Evolutionary conservation across 2,113 vertebrate genomes (phyloP).

Genomic region (Tursiops truncatus): DNA sequence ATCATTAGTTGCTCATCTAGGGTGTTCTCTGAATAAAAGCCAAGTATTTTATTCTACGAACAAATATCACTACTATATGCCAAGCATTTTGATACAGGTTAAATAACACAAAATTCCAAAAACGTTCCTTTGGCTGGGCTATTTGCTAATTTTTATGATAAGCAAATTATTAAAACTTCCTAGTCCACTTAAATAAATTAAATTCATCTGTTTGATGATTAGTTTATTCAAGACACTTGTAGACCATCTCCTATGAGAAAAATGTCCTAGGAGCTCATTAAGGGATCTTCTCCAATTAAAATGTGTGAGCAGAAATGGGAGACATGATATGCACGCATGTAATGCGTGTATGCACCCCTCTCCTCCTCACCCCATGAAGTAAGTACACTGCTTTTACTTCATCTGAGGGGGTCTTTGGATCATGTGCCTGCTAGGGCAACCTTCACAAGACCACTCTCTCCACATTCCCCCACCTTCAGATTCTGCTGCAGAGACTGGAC

Average conservation of each 20-base stretch:
- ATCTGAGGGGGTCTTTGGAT: too few relatives aligned
- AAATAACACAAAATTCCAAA: neutral
- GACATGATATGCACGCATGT: neutral
- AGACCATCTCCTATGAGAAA: constrained; percentile 15
- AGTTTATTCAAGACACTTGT: neutral
- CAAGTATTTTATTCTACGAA: neutral
- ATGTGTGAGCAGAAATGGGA: neutral
- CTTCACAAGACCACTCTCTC: neutral
- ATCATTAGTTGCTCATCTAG: neutral
- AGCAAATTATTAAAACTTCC: neutral
- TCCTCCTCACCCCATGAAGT: neutral
- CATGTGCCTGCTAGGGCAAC: neutral
- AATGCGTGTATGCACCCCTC: accelerated
- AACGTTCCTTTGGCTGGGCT: neutral
- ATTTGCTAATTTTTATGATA: constrained; percentile 16
- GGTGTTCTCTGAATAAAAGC: neutral
- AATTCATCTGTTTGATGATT: neutral
- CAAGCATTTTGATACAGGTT: neutral
- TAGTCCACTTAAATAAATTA: neutral
- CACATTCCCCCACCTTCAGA: neutral
- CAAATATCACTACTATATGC: neutral
- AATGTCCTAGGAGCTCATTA: neutral
- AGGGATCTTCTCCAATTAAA: neutral
- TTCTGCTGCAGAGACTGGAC: neutral
- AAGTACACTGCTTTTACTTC: neutral